phyloP scores from a whole-genome alignment of 2,113 vertebrate genomes.

The Cromileptes altivelis region DNA sequence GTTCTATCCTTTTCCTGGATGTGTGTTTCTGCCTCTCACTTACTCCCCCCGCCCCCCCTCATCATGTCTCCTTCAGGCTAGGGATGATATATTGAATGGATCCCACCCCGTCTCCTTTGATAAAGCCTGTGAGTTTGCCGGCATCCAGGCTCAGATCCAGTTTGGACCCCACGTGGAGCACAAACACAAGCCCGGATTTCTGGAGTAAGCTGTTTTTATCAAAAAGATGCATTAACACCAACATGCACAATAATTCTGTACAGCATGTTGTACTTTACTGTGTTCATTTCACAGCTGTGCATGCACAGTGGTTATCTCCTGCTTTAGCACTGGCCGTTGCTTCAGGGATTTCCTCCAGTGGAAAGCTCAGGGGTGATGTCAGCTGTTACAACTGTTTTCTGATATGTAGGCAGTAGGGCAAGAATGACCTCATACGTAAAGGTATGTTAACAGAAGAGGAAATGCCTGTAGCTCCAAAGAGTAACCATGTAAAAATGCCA shows the following conservation, averaged over 20 bases:
- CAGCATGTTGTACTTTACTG: constrained; percentile 7
- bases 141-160: constrained; percentile 99
- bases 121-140: constrained; percentile 98
- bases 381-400: constrained; percentile 74
- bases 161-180: constrained; percentile 98
- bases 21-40: constrained; percentile 37
- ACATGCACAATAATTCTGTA: constrained; percentile 7
- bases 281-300: constrained; percentile 37
- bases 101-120: constrained; percentile 99
- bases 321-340: constrained; percentile 49
- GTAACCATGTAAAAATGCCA: constrained; percentile 72
- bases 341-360: constrained; percentile 65
- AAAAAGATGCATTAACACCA: constrained; percentile 27
- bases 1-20: constrained; percentile 27
- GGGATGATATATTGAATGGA: constrained; percentile 98
- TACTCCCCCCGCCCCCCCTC: constrained; percentile 6
- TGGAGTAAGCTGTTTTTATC: constrained; percentile 90
- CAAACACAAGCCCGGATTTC: constrained; percentile 98
- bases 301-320: constrained; percentile 38
- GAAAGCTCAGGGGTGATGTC: constrained; percentile 70
- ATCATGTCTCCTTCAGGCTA: constrained; percentile 87
- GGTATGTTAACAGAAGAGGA: constrained; percentile 72
- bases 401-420: constrained; percentile 65
- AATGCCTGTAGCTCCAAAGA: constrained; percentile 61
- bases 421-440: constrained; percentile 75